A percentile compares a stretch with the other conserved stretches of the same genome.
Conservation (phyloP, 2,888 invertebrate species). For the Lamellibrachia satsuma region DNA sequence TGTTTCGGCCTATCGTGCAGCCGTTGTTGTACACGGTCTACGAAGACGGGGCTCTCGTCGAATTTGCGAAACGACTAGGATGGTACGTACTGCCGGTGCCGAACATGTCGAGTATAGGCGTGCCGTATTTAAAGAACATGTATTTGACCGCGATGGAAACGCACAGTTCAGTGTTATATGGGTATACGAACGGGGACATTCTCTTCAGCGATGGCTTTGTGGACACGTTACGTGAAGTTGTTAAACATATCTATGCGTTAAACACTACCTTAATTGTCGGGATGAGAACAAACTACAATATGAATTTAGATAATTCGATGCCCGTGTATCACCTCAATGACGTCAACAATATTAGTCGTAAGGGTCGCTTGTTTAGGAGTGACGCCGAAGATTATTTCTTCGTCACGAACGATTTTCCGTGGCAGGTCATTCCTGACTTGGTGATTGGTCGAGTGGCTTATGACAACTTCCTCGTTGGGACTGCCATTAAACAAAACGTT, state of each 20-base stretch:
- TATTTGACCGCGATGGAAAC: constrained; percentile 46
- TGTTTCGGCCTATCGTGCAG: neutral
- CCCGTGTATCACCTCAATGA: neutral
- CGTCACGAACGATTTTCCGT: neutral
- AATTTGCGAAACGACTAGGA: neutral
- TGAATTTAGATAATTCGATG: neutral
- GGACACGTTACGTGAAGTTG: constrained; percentile 23
- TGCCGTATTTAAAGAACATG: constrained; percentile 54
- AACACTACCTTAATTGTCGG: neutral
- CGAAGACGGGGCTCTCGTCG: neutral
- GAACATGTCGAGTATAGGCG: constrained; percentile 26
- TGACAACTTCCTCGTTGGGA: constrained; percentile 30
- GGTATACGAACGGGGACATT: constrained; percentile 54
- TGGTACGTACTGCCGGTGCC: neutral
- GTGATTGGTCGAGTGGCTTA: constrained; percentile 31
- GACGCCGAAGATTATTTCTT: neutral
- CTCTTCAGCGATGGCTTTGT: constrained; percentile 44
- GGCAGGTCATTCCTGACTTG: neutral
- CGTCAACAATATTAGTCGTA: neutral
- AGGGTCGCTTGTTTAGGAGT: neutral
- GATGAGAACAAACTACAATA: neutral
- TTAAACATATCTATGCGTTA: neutral
- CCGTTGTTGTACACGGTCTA: neutral
- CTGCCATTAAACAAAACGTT: constrained; percentile 25
- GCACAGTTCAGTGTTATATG: constrained; percentile 49